A percentile compares a stretch with the other conserved stretches of the same genome.
Evolutionary conservation across 2,797 vertebrate genomes (phyloP).

Genomic region (Notolabrus celidotus): DNA sequence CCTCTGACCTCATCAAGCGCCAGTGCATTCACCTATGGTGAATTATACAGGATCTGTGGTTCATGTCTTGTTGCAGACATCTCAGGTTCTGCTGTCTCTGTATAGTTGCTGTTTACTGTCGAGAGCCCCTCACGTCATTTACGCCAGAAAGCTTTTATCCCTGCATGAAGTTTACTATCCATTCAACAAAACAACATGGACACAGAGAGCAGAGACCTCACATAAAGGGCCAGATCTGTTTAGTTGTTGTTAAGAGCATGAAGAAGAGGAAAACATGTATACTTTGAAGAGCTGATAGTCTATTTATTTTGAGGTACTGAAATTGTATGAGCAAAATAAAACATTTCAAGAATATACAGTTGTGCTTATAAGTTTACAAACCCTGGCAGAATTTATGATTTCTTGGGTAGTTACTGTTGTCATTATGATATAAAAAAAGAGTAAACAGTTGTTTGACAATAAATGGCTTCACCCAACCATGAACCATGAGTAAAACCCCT

Average conservation of each 20-base stretch:
- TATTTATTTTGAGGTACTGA: no score
- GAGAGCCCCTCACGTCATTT: constrained; percentile 23
- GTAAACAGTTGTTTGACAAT: no score
- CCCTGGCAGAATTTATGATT: no score
- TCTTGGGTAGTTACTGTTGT: no score
- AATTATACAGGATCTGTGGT: constrained; percentile 41
- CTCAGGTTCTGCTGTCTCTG: constrained; percentile 41
- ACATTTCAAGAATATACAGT: no score
- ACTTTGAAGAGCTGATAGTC: no score
- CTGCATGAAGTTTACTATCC: constrained; percentile 50
- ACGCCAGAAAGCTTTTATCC: constrained; percentile 61
- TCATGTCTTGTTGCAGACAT: constrained; percentile 38
- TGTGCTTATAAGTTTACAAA: no score
- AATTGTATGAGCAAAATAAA: no score
- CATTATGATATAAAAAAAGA: no score
- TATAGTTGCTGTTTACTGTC: constrained; percentile 46
- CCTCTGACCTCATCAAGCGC: constrained; percentile 26
- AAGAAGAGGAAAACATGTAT: no score
- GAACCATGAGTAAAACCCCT: no score
- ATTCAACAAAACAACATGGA: constrained; percentile 29
- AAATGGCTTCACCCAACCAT: no score
- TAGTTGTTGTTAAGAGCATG: neutral
- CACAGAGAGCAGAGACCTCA: constrained; percentile 1
- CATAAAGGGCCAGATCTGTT: constrained; percentile 5
- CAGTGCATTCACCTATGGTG: constrained; percentile 31